Evolutionary conservation across 2,113 vertebrate species (phyloP).

Genomic region (Heliornis fulica): DNA sequence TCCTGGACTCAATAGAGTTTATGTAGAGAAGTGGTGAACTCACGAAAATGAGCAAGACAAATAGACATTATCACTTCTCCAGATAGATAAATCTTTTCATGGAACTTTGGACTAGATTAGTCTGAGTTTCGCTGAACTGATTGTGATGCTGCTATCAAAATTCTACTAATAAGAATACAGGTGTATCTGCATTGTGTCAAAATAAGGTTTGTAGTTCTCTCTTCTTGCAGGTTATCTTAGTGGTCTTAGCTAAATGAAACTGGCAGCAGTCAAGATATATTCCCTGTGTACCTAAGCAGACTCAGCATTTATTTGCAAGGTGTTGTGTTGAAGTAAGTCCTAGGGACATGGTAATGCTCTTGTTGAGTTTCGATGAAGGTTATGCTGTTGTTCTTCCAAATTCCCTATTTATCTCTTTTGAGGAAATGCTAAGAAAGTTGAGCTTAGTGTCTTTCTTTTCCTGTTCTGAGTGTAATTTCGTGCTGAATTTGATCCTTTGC

Average conservation of each 20-base stretch:
- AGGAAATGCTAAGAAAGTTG: background rate
- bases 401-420: background rate
- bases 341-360: background rate
- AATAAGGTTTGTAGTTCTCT: background rate
- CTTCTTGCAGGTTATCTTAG: background rate
- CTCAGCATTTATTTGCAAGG: background rate
- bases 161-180: background rate
- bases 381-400: conserved; percentile 1
- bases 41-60: background rate
- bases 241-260: background rate
- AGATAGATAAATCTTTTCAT: background rate
- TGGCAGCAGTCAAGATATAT: background rate
- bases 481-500: conserved; percentile 24
- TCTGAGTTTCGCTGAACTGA: background rate
- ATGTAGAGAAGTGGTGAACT: background rate
- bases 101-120: background rate
- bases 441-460: background rate
- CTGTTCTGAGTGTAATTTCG: conserved; percentile 30
- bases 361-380: background rate
- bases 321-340: background rate
- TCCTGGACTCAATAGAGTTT: background rate
- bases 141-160: background rate
- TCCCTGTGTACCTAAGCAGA: background rate
- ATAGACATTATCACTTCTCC: background rate
- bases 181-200: background rate